Conservation (phyloP, 2,888 invertebrate genomes). For the Caenorhabditis macrosperma region DNA sequence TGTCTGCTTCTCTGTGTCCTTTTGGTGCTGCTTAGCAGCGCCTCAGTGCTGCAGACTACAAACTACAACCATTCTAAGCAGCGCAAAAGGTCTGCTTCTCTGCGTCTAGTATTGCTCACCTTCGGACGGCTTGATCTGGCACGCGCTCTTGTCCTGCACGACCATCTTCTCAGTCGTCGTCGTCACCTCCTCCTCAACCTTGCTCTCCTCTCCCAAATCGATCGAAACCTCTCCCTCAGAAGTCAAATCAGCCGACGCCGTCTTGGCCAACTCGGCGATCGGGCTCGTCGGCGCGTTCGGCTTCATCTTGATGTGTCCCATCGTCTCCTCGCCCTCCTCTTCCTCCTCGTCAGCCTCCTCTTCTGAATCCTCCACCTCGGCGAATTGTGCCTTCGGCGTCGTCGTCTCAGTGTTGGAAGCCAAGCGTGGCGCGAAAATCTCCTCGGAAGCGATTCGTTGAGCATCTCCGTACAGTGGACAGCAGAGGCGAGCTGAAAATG, state of each 20-base stretch:
- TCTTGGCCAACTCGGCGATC: constrained; percentile 53
- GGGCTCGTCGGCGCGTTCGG: constrained; percentile 31
- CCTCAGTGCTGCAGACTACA: too few relatives aligned
- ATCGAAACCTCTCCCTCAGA: constrained; percentile 62
- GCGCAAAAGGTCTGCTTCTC: too few relatives aligned
- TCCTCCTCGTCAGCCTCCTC: constrained; percentile 65
- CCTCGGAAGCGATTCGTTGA: constrained; percentile 71
- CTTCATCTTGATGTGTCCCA: constrained; percentile 60
- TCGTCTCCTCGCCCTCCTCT: constrained; percentile 45
- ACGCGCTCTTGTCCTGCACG: constrained; percentile 67
- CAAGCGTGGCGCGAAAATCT: constrained; percentile 67
- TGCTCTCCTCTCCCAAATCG: constrained; percentile 54
- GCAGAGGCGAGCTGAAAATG: constrained; percentile 72
- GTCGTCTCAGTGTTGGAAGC: constrained; percentile 32
- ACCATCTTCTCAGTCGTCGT: constrained; percentile 53
- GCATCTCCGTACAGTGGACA: constrained; percentile 74
- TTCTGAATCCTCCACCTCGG: constrained; percentile 39
- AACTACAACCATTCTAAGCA: too few relatives aligned
- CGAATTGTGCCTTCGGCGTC: neutral
- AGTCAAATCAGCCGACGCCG: constrained; percentile 51
- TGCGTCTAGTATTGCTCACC: constrained; percentile 53
- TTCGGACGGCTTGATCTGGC: constrained; percentile 74
- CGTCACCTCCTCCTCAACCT: constrained; percentile 50
- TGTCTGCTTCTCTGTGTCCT: too few relatives aligned
- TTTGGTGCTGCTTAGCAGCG: too few relatives aligned